phyloP scores from a whole-genome alignment of 2,113 vertebrate species.

The Neolamprologus modestus region DNA sequence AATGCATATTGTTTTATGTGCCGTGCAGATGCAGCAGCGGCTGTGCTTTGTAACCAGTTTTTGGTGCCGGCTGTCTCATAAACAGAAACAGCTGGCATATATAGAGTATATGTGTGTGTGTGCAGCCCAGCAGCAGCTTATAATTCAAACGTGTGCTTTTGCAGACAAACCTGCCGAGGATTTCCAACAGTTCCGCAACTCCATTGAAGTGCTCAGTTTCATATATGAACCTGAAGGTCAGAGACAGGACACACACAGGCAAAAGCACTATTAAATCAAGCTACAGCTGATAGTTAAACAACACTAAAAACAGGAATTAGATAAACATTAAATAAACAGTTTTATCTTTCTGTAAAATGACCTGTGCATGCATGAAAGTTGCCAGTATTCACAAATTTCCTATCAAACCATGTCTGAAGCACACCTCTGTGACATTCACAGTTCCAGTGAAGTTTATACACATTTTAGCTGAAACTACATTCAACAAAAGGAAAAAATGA shows the following conservation, averaged over 20 bases:
- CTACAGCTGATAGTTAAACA: background rate
- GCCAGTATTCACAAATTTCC: background rate
- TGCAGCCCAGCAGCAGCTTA: background rate
- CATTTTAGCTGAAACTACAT: background rate
- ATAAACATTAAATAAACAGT: background rate
- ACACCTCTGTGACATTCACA: background rate
- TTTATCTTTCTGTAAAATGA: background rate
- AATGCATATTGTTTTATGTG: background rate
- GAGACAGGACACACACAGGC: background rate
- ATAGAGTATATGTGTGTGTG: background rate
- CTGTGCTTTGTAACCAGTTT: background rate
- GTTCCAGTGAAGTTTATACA: background rate
- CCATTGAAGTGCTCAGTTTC: constrained; percentile 71
- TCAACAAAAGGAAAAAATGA: background rate
- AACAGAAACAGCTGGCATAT: background rate
- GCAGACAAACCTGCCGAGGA: constrained; percentile 61
- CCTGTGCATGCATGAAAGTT: background rate
- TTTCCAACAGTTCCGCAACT: constrained; percentile 64
- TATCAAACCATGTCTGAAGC: background rate
- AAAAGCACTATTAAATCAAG: background rate
- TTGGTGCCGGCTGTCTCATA: background rate
- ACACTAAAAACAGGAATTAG: background rate
- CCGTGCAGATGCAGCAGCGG: background rate
- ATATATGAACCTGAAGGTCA: constrained; percentile 61
- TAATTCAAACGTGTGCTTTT: background rate